These are phyloP conservation scores for Syngnathus rostellatus DNA, from an alignment of 2,797 vertebrate genomes.

Conservation along the genomic window DNA sequence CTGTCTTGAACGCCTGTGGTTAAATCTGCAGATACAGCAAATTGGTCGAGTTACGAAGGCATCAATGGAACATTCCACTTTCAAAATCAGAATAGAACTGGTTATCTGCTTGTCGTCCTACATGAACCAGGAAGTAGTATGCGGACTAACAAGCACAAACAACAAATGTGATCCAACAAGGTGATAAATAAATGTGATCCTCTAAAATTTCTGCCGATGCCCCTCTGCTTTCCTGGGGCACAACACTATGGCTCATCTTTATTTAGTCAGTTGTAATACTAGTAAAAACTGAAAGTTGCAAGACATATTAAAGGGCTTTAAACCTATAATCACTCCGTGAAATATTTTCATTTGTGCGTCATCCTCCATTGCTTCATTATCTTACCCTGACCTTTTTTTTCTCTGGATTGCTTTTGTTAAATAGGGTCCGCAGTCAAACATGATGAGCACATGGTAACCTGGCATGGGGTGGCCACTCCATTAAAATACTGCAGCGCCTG, in stretches of 20 bases:
- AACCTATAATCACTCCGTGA: slow-evolving; percentile 24
- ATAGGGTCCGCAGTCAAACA: slow-evolving; percentile 38
- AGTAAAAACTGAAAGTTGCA: neutral
- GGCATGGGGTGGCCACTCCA: slow-evolving; percentile 57
- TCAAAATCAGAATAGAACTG: neutral
- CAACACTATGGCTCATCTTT: neutral
- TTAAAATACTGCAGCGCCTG: slow-evolving; percentile 55
- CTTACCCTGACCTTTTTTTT: slow-evolving; percentile 44
- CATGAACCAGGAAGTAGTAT: neutral
- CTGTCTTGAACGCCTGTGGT: slow-evolving; percentile 37
- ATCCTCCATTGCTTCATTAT: slow-evolving; percentile 60
- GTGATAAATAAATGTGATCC: neutral
- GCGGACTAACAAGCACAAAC: neutral
- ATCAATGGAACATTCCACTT: neutral
- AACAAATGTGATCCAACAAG: too few species aligned
- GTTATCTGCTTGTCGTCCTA: neutral
- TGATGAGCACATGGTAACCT: slow-evolving; percentile 56
- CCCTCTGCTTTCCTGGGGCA: neutral
- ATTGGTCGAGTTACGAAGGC: neutral
- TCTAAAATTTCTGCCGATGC: neutral
- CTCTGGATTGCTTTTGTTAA: slow-evolving; percentile 49
- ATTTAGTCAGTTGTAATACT: slow-evolving; percentile 19
- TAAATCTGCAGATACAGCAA: neutral
- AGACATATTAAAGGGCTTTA: neutral
- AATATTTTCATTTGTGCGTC: slow-evolving; percentile 26